phyloP scores from a whole-genome alignment of 2,888 invertebrate species.

The Tetramorium bicarinatum region DNA sequence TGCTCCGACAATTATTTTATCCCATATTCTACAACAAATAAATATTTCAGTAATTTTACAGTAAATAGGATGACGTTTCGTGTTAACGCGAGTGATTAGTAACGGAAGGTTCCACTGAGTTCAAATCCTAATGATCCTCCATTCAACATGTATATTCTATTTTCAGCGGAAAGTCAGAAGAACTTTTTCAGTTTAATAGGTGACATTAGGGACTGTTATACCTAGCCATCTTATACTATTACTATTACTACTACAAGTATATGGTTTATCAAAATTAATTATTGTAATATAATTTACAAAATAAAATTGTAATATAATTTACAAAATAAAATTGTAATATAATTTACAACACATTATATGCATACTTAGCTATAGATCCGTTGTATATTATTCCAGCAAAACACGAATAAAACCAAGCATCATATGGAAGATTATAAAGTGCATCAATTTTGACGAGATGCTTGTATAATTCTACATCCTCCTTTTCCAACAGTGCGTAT shows the following conservation, averaged over 20 bases:
- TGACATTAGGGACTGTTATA: no score
- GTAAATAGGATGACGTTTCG: no score
- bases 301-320: no score
- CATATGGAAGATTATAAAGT: constrained; percentile 90
- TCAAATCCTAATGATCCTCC: no score
- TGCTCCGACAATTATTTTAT: constrained; percentile 95
- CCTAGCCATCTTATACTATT: no score
- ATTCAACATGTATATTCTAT: no score
- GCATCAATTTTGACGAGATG: constrained; percentile 90
- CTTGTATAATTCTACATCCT: constrained; percentile 91
- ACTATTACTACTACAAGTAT: not conserved
- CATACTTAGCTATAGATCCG: constrained; percentile 92
- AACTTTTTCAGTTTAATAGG: no score
- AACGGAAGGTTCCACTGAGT: no score
- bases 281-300: no score
- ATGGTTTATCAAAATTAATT: constrained; percentile 20
- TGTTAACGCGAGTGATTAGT: no score
- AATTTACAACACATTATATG: constrained; percentile 38
- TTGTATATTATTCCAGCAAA: constrained; percentile 94
- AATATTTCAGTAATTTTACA: not conserved
- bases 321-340: constrained; percentile 8
- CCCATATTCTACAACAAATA: constrained; percentile 92
- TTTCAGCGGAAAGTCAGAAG: no score
- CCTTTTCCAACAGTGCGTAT: constrained; percentile 91
- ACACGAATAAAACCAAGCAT: constrained; percentile 93